Evolutionary conservation across 2,113 vertebrate species (phyloP).

Genomic region (Heloderma charlesbogerti): DNA sequence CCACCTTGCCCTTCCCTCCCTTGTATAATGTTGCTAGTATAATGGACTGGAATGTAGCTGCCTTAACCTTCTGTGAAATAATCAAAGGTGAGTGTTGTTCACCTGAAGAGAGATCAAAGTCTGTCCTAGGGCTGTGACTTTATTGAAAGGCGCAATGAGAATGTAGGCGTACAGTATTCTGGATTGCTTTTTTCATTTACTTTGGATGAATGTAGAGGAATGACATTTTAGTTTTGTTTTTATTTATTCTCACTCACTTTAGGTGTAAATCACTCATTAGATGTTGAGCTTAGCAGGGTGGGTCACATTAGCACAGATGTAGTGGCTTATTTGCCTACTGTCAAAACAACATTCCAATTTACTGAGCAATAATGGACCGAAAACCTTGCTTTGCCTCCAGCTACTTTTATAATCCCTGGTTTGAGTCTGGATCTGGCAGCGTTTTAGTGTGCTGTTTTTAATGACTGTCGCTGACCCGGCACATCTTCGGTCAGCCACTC

Average conservation of each 20-base stretch:
- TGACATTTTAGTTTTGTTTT: neutral
- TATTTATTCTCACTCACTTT: neutral
- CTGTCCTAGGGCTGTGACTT: neutral
- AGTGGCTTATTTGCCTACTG: neutral
- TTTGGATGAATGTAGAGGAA: neutral
- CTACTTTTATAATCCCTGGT: neutral
- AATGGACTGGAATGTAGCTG: neutral
- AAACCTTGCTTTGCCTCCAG: accelerated
- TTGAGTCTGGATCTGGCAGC: neutral
- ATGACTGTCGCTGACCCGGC: slow-evolving; percentile 6
- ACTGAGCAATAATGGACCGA: neutral
- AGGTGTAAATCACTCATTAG: neutral
- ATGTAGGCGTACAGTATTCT: neutral
- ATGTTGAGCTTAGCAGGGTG: neutral
- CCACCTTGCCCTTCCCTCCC: neutral
- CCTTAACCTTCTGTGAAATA: neutral
- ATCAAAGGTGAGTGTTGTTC: neutral
- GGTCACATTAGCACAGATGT: neutral
- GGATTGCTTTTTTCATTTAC: neutral
- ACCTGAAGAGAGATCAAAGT: neutral
- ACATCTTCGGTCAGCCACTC: slow-evolving; percentile 16
- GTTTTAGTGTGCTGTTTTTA: slow-evolving; percentile 13
- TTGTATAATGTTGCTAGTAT: neutral
- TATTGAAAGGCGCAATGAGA: neutral
- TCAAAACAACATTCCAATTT: neutral